Conservation (phyloP, 2,888 invertebrate species). For the Eupithecia abbreviata region DNA sequence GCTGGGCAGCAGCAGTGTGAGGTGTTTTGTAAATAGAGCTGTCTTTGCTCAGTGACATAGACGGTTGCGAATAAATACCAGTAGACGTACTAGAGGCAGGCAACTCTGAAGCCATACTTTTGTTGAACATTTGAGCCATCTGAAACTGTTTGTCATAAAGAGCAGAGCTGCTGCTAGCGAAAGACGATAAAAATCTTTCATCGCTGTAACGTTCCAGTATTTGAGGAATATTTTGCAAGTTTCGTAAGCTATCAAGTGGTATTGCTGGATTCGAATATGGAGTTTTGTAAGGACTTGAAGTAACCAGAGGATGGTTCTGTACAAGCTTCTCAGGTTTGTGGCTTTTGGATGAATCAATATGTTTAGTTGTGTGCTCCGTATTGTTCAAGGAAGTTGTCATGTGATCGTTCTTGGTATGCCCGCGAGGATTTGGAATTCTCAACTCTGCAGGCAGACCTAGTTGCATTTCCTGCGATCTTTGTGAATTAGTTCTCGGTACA, state of each 20-base stretch:
- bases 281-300: constrained; percentile 72
- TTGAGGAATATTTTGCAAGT: constrained; percentile 84
- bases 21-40: constrained; percentile 65
- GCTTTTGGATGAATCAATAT: constrained; percentile 63
- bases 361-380: constrained; percentile 61
- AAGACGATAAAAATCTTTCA: constrained; percentile 81
- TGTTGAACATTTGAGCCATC: constrained; percentile 85
- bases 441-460: constrained; percentile 70
- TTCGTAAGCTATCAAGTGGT: constrained; percentile 81
- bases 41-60: constrained; percentile 68
- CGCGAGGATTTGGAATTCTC: constrained; percentile 75
- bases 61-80: constrained; percentile 71
- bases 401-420: constrained; percentile 66
- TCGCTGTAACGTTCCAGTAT: constrained; percentile 85
- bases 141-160: constrained; percentile 85
- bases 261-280: constrained; percentile 70
- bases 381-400: constrained; percentile 58
- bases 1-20: constrained; percentile 53
- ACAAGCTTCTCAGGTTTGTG: constrained; percentile 72
- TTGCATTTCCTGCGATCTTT: constrained; percentile 67
- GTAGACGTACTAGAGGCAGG: constrained; percentile 64
- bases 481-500: constrained; percentile 60
- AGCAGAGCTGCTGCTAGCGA: constrained; percentile 71
- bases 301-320: constrained; percentile 71
- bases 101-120: constrained; percentile 71